Conservation (phyloP, 2,797 vertebrate species). For the Falco columbarius region DNA sequence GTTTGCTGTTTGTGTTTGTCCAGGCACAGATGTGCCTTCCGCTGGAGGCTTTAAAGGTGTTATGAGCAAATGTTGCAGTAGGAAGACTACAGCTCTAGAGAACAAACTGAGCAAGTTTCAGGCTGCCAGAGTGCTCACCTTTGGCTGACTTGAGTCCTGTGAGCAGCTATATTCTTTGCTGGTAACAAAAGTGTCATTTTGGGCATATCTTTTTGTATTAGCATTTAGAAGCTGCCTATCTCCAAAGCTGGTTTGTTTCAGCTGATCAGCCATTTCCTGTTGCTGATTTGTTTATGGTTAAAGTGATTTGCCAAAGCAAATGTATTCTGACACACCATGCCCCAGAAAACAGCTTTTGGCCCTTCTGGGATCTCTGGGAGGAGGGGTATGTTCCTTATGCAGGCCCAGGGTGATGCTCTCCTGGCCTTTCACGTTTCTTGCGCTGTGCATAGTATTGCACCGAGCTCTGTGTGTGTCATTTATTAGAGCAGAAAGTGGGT, state of each 20-base stretch:
- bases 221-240: neutral
- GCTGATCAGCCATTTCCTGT: conserved; percentile 46
- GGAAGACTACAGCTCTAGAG: neutral
- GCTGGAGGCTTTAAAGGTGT: neutral
- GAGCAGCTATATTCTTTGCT: neutral
- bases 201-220: neutral
- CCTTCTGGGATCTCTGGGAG: conserved; percentile 17
- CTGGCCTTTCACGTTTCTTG: neutral
- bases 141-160: neutral
- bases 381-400: neutral
- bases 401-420: neutral
- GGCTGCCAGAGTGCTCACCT: conserved; percentile 1
- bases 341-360: conserved; percentile 16
- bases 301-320: conserved; percentile 46
- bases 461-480: neutral
- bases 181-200: neutral
- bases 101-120: neutral
- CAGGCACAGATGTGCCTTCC: neutral
- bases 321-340: neutral
- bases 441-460: neutral
- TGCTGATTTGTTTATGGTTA: conserved; percentile 55
- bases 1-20: neutral
- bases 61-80: neutral
- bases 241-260: conserved; percentile 28
- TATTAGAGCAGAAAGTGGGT: conserved; percentile 2